phyloP scores from a whole-genome alignment of 1,140 invertebrate genomes.

The Danaus melanippus region DNA sequence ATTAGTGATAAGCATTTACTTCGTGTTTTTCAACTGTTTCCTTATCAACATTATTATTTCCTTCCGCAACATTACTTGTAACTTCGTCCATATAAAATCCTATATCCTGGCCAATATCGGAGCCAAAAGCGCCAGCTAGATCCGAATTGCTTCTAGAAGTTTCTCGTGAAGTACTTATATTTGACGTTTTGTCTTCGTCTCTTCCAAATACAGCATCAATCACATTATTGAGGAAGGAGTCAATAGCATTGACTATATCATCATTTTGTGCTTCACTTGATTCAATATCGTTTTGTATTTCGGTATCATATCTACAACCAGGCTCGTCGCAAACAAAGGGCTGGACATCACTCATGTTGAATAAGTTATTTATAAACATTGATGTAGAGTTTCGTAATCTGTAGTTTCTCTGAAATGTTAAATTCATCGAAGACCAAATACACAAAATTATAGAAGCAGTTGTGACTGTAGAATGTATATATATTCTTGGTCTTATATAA shows the following conservation, averaged over 20 bases:
- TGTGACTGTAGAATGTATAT: too few species aligned
- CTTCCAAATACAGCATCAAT: slow-evolving; percentile 22
- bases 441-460: too few species aligned
- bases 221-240: slow-evolving; percentile 33
- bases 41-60: slow-evolving; percentile 4
- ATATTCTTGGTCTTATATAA: too few species aligned
- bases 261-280: slow-evolving; percentile 17
- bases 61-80: slow-evolving; percentile 6
- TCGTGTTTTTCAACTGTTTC: slow-evolving; percentile 9
- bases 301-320: slow-evolving; percentile 9
- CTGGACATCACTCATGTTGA: slow-evolving; percentile 55
- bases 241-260: slow-evolving; percentile 34
- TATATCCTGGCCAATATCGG: slow-evolving; percentile 23
- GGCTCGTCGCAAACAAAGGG: slow-evolving; percentile 21
- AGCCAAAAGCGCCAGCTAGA: slow-evolving; percentile 27
- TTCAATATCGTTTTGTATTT: slow-evolving; percentile 15
- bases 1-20: background rate
- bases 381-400: slow-evolving; percentile 38
- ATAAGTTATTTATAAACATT: slow-evolving; percentile 46
- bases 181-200: slow-evolving; percentile 4
- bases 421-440: too few species aligned
- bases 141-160: slow-evolving; percentile 32
- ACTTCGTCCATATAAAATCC: slow-evolving; percentile 23
- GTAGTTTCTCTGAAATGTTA: slow-evolving; percentile 8
- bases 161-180: too few species aligned